A percentile compares a stretch with the other conserved stretches of the same genome.
phyloP scores from a whole-genome alignment of 1,140 invertebrate genomes.

The Ceratitis capitata region DNA sequence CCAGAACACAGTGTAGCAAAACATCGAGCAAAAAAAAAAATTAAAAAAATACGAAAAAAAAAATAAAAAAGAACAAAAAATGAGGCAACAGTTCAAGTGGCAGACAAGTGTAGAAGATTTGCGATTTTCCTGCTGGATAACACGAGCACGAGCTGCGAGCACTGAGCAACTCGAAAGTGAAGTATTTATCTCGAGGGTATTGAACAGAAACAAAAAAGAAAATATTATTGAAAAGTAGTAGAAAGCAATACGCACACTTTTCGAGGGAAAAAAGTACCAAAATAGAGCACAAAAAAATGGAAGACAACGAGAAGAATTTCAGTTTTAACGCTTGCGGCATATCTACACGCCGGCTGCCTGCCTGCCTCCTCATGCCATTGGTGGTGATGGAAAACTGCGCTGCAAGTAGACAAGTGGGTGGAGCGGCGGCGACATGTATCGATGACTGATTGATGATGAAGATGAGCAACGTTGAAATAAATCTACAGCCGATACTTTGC shows the following conservation, averaged over 20 bases:
- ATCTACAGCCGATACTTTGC: conserved; percentile 15
- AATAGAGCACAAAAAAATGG: not conserved
- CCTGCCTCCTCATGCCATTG: not conserved
- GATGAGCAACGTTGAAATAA: conserved; percentile 39
- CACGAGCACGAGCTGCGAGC: too few relatives aligned
- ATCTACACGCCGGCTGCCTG: not conserved
- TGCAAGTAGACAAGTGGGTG: not conserved
- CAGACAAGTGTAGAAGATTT: conserved; percentile 2
- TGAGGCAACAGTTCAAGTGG: conserved; percentile 15
- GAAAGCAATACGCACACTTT: not conserved
- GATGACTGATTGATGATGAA: conserved; percentile 43
- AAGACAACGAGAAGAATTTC: not conserved
- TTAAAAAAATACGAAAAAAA: too few relatives aligned
- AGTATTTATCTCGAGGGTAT: conserved; percentile 41
- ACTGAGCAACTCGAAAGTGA: conserved; percentile 29
- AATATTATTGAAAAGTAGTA: not conserved
- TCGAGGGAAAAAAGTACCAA: not conserved
- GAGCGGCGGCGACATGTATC: conserved; percentile 22
- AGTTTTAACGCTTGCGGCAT: conserved; percentile 11
- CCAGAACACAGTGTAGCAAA: not conserved
- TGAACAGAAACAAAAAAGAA: not conserved
- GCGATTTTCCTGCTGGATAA: not conserved
- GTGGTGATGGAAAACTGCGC: not conserved
- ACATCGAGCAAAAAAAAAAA: not conserved
- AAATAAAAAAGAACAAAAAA: too few relatives aligned